phyloP scores from a whole-genome alignment of 2,113 vertebrate species.

The Phocoena sinus region DNA sequence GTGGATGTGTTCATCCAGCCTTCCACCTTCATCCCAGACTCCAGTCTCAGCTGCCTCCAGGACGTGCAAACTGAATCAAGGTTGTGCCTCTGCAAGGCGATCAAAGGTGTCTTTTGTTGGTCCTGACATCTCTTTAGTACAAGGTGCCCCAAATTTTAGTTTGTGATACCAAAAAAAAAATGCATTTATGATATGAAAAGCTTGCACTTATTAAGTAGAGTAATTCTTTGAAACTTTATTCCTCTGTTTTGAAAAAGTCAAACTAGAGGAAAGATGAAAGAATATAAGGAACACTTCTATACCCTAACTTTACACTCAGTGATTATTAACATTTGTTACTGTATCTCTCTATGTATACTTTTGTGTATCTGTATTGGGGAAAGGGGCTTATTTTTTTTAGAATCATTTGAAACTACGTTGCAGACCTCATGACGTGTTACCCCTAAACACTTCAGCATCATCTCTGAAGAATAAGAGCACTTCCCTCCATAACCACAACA shows the following conservation, averaged over 20 bases:
- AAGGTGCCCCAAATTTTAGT: neutral
- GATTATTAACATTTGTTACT: neutral
- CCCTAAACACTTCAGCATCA: neutral
- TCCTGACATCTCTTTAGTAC: conserved; percentile 3
- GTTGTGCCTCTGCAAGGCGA: neutral
- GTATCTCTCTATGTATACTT: neutral
- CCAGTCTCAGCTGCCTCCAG: neutral
- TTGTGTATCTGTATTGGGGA: neutral
- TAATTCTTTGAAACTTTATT: neutral
- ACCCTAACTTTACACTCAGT: neutral
- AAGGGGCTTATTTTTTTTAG: neutral
- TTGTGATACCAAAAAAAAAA: neutral
- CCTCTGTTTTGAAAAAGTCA: conserved; percentile 8
- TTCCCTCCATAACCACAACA: neutral
- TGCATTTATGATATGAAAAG: conserved; percentile 26
- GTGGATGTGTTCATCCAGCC: neutral
- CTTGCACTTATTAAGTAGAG: neutral
- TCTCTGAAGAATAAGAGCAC: neutral
- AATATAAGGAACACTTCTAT: neutral
- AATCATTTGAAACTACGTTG: conserved; percentile 4
- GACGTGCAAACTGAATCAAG: neutral
- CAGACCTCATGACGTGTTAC: neutral
- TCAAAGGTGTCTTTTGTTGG: neutral
- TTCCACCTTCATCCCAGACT: neutral
- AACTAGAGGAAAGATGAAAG: neutral